phyloP scores from a whole-genome alignment of 2,113 vertebrate species.

The Epinephelus fuscoguttatus region DNA sequence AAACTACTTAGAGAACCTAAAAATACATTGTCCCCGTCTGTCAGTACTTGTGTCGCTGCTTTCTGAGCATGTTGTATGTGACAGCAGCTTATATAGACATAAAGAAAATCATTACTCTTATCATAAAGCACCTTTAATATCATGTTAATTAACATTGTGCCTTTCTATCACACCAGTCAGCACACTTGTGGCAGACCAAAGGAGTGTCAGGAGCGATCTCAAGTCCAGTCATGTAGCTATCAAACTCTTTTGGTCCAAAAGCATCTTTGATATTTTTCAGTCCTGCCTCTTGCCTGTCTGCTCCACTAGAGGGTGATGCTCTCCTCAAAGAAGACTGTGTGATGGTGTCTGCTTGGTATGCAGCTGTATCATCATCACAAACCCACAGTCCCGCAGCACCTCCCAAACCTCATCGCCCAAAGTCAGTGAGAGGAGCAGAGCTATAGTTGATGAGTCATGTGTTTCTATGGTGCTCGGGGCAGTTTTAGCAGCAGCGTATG shows the following conservation, averaged over 20 bases:
- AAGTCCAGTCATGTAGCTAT: background rate
- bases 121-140: background rate
- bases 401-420: constrained; percentile 43
- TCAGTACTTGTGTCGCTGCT: no score
- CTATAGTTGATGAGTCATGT: constrained; percentile 61
- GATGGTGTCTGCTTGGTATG: constrained; percentile 41
- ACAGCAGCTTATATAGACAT: background rate
- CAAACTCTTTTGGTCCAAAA: background rate
- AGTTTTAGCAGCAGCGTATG: constrained; percentile 33
- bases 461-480: constrained; percentile 59
- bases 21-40: no score
- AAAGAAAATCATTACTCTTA: background rate
- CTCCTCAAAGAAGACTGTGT: constrained; percentile 13
- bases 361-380: constrained; percentile 40
- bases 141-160: background rate
- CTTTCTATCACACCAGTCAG: background rate
- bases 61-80: no score
- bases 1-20: no score
- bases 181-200: background rate
- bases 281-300: background rate
- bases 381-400: constrained; percentile 39
- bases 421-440: constrained; percentile 51
- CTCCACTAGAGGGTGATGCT: constrained; percentile 68
- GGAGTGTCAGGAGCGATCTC: background rate
- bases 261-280: background rate